A percentile compares a stretch with the other conserved stretches of the same genome.
Evolutionary conservation across 2,113 vertebrate species (phyloP).

Genomic region (Cyanistes caeruleus): DNA sequence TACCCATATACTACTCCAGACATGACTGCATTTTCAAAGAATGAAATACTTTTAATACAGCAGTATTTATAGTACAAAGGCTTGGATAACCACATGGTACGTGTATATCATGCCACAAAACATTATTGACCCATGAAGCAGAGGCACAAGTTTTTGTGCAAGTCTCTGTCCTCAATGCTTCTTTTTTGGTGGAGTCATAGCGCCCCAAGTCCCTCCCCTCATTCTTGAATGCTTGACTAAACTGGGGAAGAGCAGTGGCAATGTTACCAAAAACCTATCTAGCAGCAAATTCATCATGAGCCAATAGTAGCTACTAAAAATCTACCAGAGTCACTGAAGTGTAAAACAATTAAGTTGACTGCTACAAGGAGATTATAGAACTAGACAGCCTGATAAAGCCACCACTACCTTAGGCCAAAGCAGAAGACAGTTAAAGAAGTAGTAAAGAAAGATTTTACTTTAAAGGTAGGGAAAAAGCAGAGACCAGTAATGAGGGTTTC

Average conservation of each 20-base stretch:
- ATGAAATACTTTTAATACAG: constrained; percentile 25
- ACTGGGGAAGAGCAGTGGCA: background rate
- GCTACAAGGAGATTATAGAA: background rate
- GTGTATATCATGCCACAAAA: background rate
- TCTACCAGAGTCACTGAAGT: background rate
- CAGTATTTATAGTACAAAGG: constrained; percentile 16
- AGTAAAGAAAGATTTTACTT: background rate
- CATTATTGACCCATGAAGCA: background rate
- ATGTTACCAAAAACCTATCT: background rate
- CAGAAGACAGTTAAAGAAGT: background rate
- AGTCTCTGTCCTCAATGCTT: background rate
- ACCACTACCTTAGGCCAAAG: background rate
- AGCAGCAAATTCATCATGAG: background rate
- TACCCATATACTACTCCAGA: background rate
- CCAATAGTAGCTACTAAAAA: background rate
- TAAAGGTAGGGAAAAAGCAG: background rate
- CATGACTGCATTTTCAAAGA: constrained; percentile 39
- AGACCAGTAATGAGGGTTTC: background rate
- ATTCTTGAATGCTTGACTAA: background rate
- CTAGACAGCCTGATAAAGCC: background rate
- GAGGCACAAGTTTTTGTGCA: background rate
- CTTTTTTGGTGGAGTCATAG: background rate
- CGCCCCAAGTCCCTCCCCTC: background rate
- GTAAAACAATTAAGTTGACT: background rate
- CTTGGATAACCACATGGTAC: background rate